Conservation (phyloP, 2,797 vertebrate genomes). For the Hydrophis major region DNA sequence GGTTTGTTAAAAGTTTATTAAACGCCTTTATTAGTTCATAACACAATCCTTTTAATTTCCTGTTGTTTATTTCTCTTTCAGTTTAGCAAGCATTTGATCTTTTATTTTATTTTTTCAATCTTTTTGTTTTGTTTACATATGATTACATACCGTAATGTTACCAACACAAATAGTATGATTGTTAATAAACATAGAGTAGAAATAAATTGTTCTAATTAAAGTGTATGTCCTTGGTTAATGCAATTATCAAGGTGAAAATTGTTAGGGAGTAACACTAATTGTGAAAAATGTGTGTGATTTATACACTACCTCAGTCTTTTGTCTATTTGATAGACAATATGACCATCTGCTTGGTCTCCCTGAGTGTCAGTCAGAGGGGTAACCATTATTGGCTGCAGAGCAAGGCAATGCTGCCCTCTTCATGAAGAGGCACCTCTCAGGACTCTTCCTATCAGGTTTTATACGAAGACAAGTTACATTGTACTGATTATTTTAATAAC, state of each 20-base stretch:
- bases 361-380: accelerated
- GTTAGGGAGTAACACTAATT: slow-evolving; percentile 14
- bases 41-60: background rate
- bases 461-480: background rate
- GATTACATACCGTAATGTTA: slow-evolving; percentile 12
- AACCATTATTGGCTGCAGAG: slow-evolving; percentile 2
- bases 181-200: slow-evolving; percentile 38
- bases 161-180: slow-evolving; percentile 24
- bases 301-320: background rate
- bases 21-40: too few species aligned
- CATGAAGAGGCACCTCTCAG: background rate
- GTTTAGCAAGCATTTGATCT: slow-evolving; percentile 36
- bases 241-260: slow-evolving; percentile 22
- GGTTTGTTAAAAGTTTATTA: too few species aligned
- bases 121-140: slow-evolving; percentile 38
- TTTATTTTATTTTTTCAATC: slow-evolving; percentile 38
- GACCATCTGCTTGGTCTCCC: slow-evolving; percentile 10
- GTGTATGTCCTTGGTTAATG: slow-evolving; percentile 31
- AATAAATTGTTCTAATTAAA: slow-evolving; percentile 36
- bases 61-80: slow-evolving; percentile 24
- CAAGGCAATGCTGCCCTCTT: background rate
- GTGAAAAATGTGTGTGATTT: background rate
- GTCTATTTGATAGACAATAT: background rate
- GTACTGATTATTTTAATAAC: slow-evolving; percentile 19
- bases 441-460: background rate